Evolutionary conservation across 35 echinoderm and acorn worm genomes (phyloP).

Genomic region (Hemicentrotus pulcherrimus): DNA sequence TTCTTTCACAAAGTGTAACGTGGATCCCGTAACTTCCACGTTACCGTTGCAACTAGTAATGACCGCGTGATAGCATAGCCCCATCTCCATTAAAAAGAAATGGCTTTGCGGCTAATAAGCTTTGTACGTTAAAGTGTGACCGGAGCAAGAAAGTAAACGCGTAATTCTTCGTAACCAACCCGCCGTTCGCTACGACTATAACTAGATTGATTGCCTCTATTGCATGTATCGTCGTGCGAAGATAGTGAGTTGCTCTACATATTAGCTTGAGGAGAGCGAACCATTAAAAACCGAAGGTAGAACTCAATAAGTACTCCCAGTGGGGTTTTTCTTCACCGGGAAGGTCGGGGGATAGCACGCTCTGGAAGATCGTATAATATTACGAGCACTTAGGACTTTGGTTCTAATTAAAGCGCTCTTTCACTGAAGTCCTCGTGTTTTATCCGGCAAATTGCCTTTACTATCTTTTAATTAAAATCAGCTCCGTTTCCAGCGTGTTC

Average conservation of each 20-base stretch:
- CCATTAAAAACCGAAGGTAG: slow-evolving; percentile 3
- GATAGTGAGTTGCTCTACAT: background rate
- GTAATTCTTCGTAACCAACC: background rate
- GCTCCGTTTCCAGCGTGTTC: background rate
- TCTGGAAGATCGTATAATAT: background rate
- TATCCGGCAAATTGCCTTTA: background rate
- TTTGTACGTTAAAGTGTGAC: background rate
- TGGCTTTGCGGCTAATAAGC: too few species aligned
- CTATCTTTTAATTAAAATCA: background rate
- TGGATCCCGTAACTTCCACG: too few species aligned
- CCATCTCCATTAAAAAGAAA: too few species aligned
- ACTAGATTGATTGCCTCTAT: background rate
- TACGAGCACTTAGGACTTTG: background rate
- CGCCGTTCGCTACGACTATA: background rate
- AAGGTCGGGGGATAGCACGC: background rate
- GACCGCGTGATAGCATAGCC: too few species aligned
- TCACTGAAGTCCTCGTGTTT: background rate
- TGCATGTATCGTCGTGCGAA: background rate
- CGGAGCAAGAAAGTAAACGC: background rate
- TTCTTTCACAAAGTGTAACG: too few species aligned
- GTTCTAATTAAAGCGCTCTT: background rate
- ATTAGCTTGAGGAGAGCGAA: background rate
- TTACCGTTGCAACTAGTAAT: too few species aligned
- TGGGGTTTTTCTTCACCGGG: background rate
- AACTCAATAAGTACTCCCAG: background rate